Evolutionary conservation across 2,888 invertebrate genomes (phyloP).

Genomic region (Thecophora atra): DNA sequence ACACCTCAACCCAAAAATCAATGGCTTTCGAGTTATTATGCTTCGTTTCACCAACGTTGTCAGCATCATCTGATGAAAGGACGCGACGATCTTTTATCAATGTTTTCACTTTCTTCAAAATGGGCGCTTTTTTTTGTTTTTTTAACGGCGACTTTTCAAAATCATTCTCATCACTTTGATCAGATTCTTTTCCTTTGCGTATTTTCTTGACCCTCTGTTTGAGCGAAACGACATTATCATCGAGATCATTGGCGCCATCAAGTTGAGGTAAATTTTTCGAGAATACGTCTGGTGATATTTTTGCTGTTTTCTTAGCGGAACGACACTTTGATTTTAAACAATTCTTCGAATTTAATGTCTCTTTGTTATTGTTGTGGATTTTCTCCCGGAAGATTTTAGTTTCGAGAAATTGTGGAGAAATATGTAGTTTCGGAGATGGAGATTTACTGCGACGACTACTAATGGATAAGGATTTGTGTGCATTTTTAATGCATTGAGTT

Average conservation of each 20-base stretch:
- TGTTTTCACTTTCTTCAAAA: constrained; percentile 48
- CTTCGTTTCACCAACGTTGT: constrained; percentile 64
- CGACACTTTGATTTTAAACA: constrained; percentile 42
- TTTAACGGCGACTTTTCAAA: constrained; percentile 56
- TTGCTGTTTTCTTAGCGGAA: constrained; percentile 36
- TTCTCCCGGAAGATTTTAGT: constrained; percentile 45
- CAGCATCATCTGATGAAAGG: constrained; percentile 72
- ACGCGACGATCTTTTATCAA: constrained; percentile 68
- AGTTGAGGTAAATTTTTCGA: constrained; percentile 66
- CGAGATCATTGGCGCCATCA: constrained; percentile 69
- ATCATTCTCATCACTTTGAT: constrained; percentile 53
- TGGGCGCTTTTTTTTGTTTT: constrained; percentile 52
- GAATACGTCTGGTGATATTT: constrained; percentile 48
- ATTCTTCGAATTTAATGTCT: constrained; percentile 11
- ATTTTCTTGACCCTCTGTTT: constrained; percentile 42
- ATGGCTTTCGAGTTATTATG: constrained; percentile 54
- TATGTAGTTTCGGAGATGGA: constrained; percentile 56
- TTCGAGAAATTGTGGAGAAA: constrained; percentile 55
- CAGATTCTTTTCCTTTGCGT: constrained; percentile 19
- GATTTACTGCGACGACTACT: constrained; percentile 54
- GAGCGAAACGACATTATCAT: constrained; percentile 28
- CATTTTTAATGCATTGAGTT: too few species aligned
- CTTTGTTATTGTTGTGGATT: constrained; percentile 29
- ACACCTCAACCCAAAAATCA: constrained; percentile 89
- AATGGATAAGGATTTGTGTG: too few species aligned